Evolutionary conservation across 1,140 invertebrate species (phyloP).

Genomic region (Bacillus rossius): DNA sequence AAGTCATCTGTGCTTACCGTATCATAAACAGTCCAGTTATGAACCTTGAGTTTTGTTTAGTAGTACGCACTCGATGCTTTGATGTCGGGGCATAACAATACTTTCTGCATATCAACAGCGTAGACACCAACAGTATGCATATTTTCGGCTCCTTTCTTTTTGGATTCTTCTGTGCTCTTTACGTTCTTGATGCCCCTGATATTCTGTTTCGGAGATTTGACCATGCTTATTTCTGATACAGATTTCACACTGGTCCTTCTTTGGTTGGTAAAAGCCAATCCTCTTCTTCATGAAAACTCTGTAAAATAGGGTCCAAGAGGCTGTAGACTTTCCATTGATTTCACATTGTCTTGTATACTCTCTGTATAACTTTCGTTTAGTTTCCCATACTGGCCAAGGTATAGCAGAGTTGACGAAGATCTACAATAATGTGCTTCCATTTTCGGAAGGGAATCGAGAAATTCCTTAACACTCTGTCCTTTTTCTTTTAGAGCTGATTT

Average conservation of each 20-base stretch:
- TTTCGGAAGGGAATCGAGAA: no score
- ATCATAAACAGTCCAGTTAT: conserved; percentile 31
- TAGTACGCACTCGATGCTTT: conserved; percentile 37
- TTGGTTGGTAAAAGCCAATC: conserved; percentile 19
- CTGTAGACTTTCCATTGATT: no score
- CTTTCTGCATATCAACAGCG: conserved; percentile 37
- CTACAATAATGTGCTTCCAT: no score
- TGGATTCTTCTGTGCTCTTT: conserved; percentile 9
- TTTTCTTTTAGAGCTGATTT: no score
- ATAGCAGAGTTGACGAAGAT: no score
- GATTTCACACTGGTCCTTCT: conserved; percentile 26
- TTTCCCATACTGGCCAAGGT: no score
- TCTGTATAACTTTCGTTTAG: no score
- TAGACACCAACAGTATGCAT: conserved; percentile 22
- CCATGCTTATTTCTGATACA: conserved; percentile 18
- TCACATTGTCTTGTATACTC: no score
- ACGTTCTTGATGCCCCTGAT: not conserved
- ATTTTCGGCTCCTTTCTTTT: no score
- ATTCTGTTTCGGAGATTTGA: conserved; percentile 15
- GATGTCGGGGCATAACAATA: conserved; percentile 30
- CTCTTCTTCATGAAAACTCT: no score
- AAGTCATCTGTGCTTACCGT: conserved; percentile 19
- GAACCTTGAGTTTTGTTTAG: conserved; percentile 34
- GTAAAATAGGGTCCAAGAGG: no score
- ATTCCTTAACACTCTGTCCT: no score